phyloP scores from a whole-genome alignment of 2,797 vertebrate species.

The Molossus alvarezi region DNA sequence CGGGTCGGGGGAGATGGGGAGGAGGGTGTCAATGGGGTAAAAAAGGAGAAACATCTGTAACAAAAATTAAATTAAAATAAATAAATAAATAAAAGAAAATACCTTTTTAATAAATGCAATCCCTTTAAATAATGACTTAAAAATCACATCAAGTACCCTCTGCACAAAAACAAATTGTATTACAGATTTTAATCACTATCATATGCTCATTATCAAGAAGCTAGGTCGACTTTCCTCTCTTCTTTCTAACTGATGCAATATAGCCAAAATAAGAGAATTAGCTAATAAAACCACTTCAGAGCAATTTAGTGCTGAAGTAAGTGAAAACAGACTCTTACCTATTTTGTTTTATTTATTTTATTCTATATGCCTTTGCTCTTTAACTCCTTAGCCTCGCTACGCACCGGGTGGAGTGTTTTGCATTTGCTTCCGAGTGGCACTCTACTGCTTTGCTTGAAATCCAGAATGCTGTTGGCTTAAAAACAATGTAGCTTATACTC shows the following conservation, averaged over 20 bases:
- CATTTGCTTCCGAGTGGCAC: not conserved
- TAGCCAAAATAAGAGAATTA: constrained; percentile 58
- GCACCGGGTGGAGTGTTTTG: not conserved
- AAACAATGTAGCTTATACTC: not conserved
- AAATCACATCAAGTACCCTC: not conserved
- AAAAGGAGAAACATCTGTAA: too few relatives aligned
- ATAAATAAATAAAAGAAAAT: not conserved
- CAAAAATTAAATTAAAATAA: too few relatives aligned
- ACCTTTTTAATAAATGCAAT: not conserved
- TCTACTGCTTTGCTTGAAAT: not conserved
- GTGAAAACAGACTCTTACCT: not conserved
- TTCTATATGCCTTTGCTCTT: constrained; percentile 40
- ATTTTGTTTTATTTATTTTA: constrained; percentile 14
- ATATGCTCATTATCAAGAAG: constrained; percentile 12
- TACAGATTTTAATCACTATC: constrained; percentile 56
- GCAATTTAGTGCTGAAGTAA: not conserved
- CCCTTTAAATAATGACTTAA: constrained; percentile 53
- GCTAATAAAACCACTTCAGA: constrained; percentile 42
- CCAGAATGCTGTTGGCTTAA: constrained; percentile 9
- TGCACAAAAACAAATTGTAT: constrained; percentile 60
- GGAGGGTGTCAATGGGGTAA: too few relatives aligned
- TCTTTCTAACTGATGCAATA: not conserved
- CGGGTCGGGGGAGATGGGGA: too few relatives aligned
- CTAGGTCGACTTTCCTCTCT: not conserved
- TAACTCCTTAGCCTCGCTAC: constrained; percentile 13